Conservation (phyloP, 2,888 invertebrate genomes). For the Cerceris rybyensis region DNA sequence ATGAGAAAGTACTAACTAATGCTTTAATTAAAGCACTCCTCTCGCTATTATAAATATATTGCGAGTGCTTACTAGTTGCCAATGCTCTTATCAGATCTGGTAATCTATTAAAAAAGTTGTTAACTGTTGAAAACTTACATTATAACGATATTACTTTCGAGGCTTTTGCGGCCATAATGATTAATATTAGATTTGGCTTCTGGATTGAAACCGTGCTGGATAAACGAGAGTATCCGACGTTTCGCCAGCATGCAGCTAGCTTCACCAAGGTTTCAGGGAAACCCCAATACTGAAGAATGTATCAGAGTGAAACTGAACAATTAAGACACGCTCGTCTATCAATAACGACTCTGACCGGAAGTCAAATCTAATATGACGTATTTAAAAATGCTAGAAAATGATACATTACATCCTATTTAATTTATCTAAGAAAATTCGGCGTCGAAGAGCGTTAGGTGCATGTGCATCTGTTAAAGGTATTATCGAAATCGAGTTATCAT, state of each 20-base stretch:
- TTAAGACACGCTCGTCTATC: too few relatives aligned
- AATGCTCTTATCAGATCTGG: slow-evolving; percentile 84
- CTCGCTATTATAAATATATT: slow-evolving; percentile 65
- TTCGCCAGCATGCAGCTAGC: too few relatives aligned
- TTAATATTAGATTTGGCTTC: too few relatives aligned
- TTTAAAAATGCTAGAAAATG: background rate
- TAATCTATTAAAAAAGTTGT: slow-evolving; percentile 74
- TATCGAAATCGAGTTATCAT: slow-evolving; percentile 80
- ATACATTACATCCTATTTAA: slow-evolving; percentile 85
- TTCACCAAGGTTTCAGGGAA: too few relatives aligned
- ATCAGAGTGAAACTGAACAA: too few relatives aligned
- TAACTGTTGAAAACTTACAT: slow-evolving; percentile 10
- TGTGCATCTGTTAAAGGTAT: slow-evolving; percentile 87
- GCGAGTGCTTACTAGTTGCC: slow-evolving; percentile 67
- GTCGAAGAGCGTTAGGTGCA: slow-evolving; percentile 86
- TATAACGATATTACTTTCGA: background rate
- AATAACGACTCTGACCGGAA: too few relatives aligned
- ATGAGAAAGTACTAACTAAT: slow-evolving; percentile 86
- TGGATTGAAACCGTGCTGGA: too few relatives aligned
- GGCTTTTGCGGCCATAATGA: too few relatives aligned
- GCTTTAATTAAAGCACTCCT: slow-evolving; percentile 67
- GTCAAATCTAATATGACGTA: too few relatives aligned
- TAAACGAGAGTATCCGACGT: too few relatives aligned
- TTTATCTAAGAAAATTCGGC: slow-evolving; percentile 87
- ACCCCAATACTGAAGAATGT: too few relatives aligned